These are phyloP conservation scores for Aphodius sticticus DNA, from an alignment of 2,888 invertebrate genomes.

Conservation along the genomic window DNA sequence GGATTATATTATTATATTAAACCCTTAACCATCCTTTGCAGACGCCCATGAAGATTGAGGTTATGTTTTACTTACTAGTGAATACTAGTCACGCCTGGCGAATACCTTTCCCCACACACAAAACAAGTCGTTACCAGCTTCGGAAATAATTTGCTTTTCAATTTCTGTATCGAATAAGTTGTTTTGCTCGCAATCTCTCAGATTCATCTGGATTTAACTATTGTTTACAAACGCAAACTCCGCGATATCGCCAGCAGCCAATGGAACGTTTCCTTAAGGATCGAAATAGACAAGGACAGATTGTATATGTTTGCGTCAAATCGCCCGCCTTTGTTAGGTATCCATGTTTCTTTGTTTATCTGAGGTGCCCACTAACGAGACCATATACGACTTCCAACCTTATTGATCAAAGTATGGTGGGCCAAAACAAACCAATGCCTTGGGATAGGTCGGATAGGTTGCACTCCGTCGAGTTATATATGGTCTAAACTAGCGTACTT, in stretches of 20 bases:
- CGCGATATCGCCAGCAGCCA: not conserved
- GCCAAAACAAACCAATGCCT: too few species aligned
- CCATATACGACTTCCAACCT: too few species aligned
- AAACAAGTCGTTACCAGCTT: not conserved
- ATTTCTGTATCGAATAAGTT: not conserved
- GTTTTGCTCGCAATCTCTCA: not conserved
- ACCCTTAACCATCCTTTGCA: too few species aligned
- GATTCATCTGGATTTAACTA: not conserved
- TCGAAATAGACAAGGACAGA: not conserved
- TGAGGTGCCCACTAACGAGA: too few species aligned
- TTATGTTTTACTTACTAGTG: not conserved
- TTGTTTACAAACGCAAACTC: not conserved
- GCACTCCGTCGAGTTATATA: too few species aligned
- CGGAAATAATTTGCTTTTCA: not conserved
- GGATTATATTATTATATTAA: slow-evolving; percentile 4
- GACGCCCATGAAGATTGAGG: not conserved
- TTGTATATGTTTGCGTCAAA: not conserved
- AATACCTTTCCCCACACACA: not conserved
- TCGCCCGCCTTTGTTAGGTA: not conserved
- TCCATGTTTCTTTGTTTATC: too few species aligned
- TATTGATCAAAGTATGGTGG: too few species aligned
- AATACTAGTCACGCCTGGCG: not conserved
- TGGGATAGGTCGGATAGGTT: too few species aligned
- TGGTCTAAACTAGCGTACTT: too few species aligned
- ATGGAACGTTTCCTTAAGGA: slow-evolving; percentile 4